A percentile compares a stretch with the other conserved stretches of the same genome.
Evolutionary conservation across 2,113 vertebrate genomes (phyloP).

Genomic region (Pao palembangensis): DNA sequence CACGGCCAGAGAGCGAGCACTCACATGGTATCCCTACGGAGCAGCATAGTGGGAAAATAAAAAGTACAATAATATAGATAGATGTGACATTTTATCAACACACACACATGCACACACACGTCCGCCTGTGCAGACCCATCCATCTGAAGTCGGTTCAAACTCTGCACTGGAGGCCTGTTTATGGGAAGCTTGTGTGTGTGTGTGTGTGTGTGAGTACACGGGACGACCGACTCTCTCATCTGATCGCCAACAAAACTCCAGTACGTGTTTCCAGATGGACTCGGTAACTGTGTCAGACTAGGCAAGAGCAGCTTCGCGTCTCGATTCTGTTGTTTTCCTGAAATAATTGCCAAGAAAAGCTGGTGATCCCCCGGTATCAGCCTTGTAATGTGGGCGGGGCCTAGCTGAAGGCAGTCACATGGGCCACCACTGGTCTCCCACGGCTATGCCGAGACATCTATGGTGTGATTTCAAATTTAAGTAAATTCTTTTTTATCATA

Average conservation of each 20-base stretch:
- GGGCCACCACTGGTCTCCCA: too few species aligned
- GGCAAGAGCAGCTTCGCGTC: not conserved
- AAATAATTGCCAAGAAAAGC: too few species aligned
- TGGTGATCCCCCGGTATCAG: too few species aligned
- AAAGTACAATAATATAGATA: conserved; percentile 74
- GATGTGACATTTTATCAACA: conserved; percentile 70
- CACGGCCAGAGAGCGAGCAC: conserved; percentile 79
- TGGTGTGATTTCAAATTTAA: too few species aligned
- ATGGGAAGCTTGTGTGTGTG: conserved; percentile 29
- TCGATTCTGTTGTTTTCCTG: not conserved
- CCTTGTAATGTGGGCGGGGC: too few species aligned
- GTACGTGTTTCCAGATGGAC: conserved; percentile 11
- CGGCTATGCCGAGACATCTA: too few species aligned
- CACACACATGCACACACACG: conserved; percentile 32
- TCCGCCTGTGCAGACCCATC: conserved; percentile 37
- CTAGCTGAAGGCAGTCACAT: too few species aligned
- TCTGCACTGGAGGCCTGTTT: conserved; percentile 35
- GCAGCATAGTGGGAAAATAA: conserved; percentile 87
- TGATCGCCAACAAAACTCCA: not conserved
- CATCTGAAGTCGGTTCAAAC: conserved; percentile 27
- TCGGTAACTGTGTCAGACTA: not conserved
- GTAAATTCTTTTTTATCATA: too few species aligned
- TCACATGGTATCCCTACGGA: conserved; percentile 92
- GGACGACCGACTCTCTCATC: too few species aligned
- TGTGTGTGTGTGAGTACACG: conserved; percentile 3